Conservation (phyloP, 1,140 invertebrate species). For the Wiebesia pumilae region DNA sequence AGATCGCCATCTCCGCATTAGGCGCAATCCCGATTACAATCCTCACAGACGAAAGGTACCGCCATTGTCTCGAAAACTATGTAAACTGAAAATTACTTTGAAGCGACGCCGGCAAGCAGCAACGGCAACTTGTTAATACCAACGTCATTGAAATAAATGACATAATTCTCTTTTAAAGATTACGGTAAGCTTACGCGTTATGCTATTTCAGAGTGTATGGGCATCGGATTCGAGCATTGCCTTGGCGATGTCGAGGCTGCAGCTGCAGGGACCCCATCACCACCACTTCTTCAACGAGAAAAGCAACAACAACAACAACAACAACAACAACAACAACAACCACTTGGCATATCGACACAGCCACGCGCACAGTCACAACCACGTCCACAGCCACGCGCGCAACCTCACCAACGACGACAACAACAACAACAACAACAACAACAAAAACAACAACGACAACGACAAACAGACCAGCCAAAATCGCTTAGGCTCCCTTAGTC, state of each 20-base stretch:
- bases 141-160: background rate
- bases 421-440: conserved; percentile 38
- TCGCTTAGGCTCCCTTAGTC: conserved; percentile 57
- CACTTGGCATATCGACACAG: background rate
- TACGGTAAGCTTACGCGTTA: background rate
- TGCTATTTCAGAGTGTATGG: conserved; percentile 70
- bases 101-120: too few species aligned
- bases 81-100: background rate
- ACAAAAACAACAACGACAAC: conserved; percentile 54
- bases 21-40: conserved; percentile 85
- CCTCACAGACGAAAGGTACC: conserved; percentile 79
- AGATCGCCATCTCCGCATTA: conserved; percentile 85
- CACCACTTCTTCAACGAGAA: conserved; percentile 36
- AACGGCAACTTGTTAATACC: too few species aligned
- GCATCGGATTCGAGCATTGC: conserved; percentile 72
- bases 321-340: conserved; percentile 34
- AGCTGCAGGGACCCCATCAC: conserved; percentile 57
- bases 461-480: conserved; percentile 50
- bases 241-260: conserved; percentile 69
- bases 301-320: conserved; percentile 36
- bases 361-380: conserved; percentile 52
- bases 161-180: background rate
- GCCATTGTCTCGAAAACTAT: background rate
- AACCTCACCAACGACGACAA: conserved; percentile 40
- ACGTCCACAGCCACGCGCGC: conserved; percentile 48